Evolutionary conservation across 2,113 vertebrate genomes (phyloP).

Genomic region (Gallinago jamesoni): DNA sequence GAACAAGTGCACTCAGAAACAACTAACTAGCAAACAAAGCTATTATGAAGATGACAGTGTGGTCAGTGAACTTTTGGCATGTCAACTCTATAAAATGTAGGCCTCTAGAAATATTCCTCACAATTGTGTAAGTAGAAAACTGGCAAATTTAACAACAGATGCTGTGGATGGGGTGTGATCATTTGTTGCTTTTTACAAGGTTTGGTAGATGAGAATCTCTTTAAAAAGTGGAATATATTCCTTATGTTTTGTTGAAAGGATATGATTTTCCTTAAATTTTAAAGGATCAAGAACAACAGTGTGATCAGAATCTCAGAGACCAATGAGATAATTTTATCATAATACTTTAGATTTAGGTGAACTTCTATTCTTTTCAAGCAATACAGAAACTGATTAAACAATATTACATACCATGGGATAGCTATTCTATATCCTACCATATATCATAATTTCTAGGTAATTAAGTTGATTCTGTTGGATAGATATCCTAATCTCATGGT

Average conservation of each 20-base stretch:
- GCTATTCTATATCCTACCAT: background rate
- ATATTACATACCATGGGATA: background rate
- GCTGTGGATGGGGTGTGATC: background rate
- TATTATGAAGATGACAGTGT: constrained; percentile 44
- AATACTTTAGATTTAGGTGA: background rate
- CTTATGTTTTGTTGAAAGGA: background rate
- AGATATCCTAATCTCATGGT: background rate
- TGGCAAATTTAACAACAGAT: constrained; percentile 2
- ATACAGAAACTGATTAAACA: background rate
- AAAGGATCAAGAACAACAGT: background rate
- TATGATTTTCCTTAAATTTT: background rate
- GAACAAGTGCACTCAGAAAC: constrained; percentile 64
- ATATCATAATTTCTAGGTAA: background rate
- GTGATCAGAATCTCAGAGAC: background rate
- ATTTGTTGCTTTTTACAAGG: background rate
- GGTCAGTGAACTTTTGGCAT: constrained; percentile 49
- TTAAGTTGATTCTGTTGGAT: background rate
- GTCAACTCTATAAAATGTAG: constrained; percentile 11
- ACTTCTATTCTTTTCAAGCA: background rate
- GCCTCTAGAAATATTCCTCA: constrained; percentile 30
- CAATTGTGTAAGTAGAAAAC: constrained; percentile 7
- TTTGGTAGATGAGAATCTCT: background rate
- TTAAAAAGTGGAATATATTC: background rate
- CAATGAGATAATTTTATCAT: background rate
- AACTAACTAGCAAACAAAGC: constrained; percentile 67